Evolutionary conservation across 2,113 vertebrate genomes (phyloP), one percentile per base, ranked within the genome.

Genomic region (Lepisosteus osseus): DNA sequence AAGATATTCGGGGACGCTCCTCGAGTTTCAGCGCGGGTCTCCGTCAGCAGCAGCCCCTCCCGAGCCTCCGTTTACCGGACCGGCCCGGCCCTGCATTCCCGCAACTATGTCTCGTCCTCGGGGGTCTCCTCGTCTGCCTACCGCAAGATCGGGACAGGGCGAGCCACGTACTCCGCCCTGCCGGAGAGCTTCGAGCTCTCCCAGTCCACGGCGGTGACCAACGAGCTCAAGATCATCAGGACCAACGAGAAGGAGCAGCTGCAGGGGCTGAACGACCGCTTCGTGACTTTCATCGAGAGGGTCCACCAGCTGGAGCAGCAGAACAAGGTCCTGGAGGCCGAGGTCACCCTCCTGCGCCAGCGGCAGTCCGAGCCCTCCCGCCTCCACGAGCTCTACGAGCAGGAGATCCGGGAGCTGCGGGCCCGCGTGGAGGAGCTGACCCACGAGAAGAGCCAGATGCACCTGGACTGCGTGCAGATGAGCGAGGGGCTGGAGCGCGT

Each of bases 201-300:
- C 67, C 87, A 89, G 84, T 86, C 89, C 78, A 93, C 90, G 69
- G 92, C 91, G 68, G 80, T 92, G 77, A 90, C 90, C 85, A 93
- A 92, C 83, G 92, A 94, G 84, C 81, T 93, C 65, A 92, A 93
- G 77, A 92, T 93, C 82, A 83, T 90, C 79, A 89, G 92, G 86
- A 92, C 90, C 80, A 92, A 90, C 82, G 91, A 94, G 86, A 93
- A 93, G 79, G 92, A 93, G 82, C 92, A 93, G 81, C 85, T 94
- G 77, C 91, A 92, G 78, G 93, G 91, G 71, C 88, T 94, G 45
- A 94, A 94, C 74, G 93, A 94, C 89, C 93, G 93, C 76, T 93
- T 94, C 80, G 92, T 89, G 73, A 83, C 88, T 79, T 94, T 93
- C 87, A 92, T 94, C 29, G 93, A 93, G 82, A 93, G 91, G 63